phyloP scores from a whole-genome alignment of 1,140 invertebrate genomes.

The Calliopsis andreniformis region DNA sequence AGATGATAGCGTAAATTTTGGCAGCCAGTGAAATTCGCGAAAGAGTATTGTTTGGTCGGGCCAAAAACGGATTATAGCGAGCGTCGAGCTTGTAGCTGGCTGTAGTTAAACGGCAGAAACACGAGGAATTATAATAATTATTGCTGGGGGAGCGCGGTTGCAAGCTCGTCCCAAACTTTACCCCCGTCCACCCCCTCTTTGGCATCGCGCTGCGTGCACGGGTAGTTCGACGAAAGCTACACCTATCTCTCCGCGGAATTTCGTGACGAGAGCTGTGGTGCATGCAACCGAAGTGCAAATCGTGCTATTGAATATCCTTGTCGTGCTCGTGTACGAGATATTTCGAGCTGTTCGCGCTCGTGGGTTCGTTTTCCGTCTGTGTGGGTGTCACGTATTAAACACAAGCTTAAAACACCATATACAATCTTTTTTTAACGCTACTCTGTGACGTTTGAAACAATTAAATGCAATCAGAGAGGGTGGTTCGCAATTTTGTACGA shows the following conservation, averaged over 20 bases:
- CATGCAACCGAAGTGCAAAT: neutral
- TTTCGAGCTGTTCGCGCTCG: neutral
- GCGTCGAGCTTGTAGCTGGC: neutral
- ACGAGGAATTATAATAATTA: conserved; percentile 16
- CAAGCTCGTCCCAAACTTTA: neutral
- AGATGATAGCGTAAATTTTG: neutral
- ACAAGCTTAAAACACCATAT: no score
- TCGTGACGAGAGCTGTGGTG: neutral
- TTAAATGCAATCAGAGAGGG: no score
- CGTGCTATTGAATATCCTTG: conserved; percentile 1
- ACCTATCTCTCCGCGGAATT: neutral
- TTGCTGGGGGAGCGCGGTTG: neutral
- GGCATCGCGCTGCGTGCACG: no score
- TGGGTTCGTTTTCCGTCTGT: neutral
- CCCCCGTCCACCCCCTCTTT: neutral
- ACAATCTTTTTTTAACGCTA: no score
- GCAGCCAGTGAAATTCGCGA: neutral
- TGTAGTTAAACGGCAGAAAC: conserved; percentile 9
- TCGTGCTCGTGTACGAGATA: neutral
- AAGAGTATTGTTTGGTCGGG: neutral
- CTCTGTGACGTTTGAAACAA: no score
- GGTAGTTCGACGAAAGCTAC: conserved; percentile 1
- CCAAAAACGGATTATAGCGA: neutral
- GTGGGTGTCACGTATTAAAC: conserved; percentile 8
- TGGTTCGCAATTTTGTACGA: no score